Conservation (phyloP, 2,113 vertebrate genomes). For the Isurus oxyrinchus region DNA sequence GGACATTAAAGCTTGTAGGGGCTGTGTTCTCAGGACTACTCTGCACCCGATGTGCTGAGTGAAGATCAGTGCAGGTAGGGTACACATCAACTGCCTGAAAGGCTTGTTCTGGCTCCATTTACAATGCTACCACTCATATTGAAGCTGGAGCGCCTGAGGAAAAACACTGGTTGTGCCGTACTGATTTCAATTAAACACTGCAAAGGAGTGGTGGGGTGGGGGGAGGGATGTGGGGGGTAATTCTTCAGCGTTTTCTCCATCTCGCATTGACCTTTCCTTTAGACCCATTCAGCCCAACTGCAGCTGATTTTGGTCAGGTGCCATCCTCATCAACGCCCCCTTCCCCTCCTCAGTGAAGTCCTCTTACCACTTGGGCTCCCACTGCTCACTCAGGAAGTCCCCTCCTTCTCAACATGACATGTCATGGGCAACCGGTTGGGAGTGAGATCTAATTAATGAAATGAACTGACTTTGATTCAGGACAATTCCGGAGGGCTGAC, state of each 20-base stretch:
- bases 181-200: neutral
- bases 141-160: neutral
- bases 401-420: neutral
- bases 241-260: too few relatives aligned
- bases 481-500: neutral
- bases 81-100: neutral
- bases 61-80: neutral
- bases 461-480: neutral
- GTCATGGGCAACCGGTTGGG: too few relatives aligned
- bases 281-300: neutral
- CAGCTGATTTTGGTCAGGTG: neutral
- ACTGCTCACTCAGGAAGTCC: neutral
- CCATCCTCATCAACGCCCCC: neutral
- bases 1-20: neutral
- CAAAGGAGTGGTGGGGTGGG: neutral
- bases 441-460: neutral
- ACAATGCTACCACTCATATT: neutral
- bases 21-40: neutral
- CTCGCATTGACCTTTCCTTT: neutral
- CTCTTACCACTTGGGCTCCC: neutral
- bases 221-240: too few relatives aligned
- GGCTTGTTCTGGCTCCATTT: neutral
- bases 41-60: neutral
- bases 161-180: neutral
- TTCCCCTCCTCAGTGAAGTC: neutral